Evolutionary conservation across 2,113 vertebrate genomes (phyloP), one percentile per base, ranked within the genome.

Genomic region (Tetrao urogallus): DNA sequence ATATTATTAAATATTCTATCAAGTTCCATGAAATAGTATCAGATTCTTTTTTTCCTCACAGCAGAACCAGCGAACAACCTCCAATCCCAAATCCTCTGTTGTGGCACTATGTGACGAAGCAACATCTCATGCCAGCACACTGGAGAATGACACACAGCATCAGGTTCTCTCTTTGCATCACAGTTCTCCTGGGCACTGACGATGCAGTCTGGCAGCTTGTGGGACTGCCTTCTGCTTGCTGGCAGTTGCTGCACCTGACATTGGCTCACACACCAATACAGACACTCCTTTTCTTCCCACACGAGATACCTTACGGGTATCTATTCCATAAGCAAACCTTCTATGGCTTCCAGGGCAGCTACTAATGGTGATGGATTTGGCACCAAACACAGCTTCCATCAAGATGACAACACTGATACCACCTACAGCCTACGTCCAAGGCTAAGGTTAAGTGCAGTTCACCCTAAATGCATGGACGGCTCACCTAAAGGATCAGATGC

Each of bases 1-100:
- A 27, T 7, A 3, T n/a, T 20, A 27, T 48, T 54, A 50, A 45
- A 21, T 42, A 28, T 3, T 45, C 38, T 30, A 30, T 32, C 30
- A 21, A 61, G 1, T 47, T 60, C 38, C 6, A 2, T 43, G 40
- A 70, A 64, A 24, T 16, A 13, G 9, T 32, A 78, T 43, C 7
- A 3, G 38, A 36, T 18, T 3, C 27, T 50, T 57, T 7, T 6
- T 6, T 21, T 12, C 24, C 6, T 10, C 16, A 38, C 21, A 30
- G 14, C 47, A 2, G 34, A 76, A 34, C 15, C 1, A 21, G n/a
- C 0, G 0, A 12, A 34, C 1, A 0, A 32, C 20, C 19, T 22
- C 15, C 67, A 50, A 74, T 27, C 13, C 13, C 10, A 56, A 54
- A 48, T 20, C 13, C 24, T 65, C 40, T 0, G 11, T 43, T 2